Percentiles rank a stretch among this genome's conserved stretches.
phyloP scores from a whole-genome alignment of 2,797 vertebrate genomes.

The Echiichthys vipera region DNA sequence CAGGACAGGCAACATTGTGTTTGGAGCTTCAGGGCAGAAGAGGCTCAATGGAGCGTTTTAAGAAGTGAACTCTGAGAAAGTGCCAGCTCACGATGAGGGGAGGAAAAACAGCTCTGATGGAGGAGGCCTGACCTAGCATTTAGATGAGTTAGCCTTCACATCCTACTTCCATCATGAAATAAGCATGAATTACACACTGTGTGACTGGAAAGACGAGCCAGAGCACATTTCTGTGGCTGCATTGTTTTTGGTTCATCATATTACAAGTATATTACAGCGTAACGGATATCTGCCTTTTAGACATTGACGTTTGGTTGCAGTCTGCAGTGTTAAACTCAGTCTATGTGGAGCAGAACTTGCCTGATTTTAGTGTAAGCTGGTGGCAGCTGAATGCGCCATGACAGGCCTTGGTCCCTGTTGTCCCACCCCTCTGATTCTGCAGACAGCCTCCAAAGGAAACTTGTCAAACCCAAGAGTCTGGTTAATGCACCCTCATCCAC shows the following conservation, averaged over 20 bases:
- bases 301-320: constrained; percentile 56
- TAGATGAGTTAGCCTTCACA: constrained; percentile 55
- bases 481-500: constrained; percentile 57
- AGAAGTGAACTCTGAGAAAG: constrained; percentile 57
- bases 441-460: constrained; percentile 40
- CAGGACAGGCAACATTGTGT: constrained; percentile 57
- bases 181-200: constrained; percentile 36
- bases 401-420: constrained; percentile 50
- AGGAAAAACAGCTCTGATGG: constrained; percentile 57
- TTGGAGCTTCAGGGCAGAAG: constrained; percentile 54
- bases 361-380: constrained; percentile 46
- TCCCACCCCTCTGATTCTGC: constrained; percentile 18
- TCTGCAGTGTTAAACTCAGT: constrained; percentile 33
- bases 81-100: constrained; percentile 64
- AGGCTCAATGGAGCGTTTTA: constrained; percentile 62
- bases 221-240: constrained; percentile 11
- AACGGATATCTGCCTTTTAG: constrained; percentile 42
- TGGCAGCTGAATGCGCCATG: constrained; percentile 48
- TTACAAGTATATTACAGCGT: constrained; percentile 31
- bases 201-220: constrained; percentile 40
- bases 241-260: constrained; percentile 41
- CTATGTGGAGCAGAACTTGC: constrained; percentile 43
- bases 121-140: constrained; percentile 67
- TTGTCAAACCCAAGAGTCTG: constrained; percentile 59
- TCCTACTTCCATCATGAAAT: constrained; percentile 46